Conservation (phyloP, 2,797 vertebrate species). For the Buceros bicornis region DNA sequence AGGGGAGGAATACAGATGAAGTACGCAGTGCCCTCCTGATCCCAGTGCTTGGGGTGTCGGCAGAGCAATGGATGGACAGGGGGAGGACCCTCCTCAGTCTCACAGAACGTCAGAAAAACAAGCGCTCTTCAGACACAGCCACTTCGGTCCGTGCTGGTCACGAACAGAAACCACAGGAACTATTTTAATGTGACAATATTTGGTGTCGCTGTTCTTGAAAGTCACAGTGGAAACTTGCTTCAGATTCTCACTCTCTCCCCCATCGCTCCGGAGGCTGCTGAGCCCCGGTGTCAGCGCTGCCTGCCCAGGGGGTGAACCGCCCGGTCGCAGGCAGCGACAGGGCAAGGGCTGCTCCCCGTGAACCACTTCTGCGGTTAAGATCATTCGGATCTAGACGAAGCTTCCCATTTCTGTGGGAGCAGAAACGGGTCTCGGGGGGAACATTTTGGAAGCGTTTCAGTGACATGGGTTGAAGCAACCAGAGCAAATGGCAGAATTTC, state of each 20-base stretch:
- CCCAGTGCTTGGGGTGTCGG: neutral
- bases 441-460: neutral
- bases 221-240: neutral
- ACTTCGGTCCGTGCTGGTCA: rapidly evolving
- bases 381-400: neutral
- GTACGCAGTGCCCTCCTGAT: neutral
- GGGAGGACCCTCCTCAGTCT: neutral
- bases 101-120: neutral
- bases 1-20: neutral
- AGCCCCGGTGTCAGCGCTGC: neutral
- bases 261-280: rapidly evolving
- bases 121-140: neutral
- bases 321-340: neutral
- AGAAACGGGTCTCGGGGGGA: neutral
- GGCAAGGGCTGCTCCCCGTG: neutral
- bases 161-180: neutral
- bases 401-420: slow-evolving; percentile 24
- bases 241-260: neutral
- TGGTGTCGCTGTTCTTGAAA: neutral
- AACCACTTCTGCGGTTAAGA: neutral
- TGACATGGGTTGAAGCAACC: neutral
- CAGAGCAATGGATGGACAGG: neutral
- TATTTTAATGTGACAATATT: neutral
- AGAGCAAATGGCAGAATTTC: slow-evolving; percentile 11
- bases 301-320: neutral